Base-by-base conservation (phyloP, 2,113 vertebrate species). In the Megaptera novaeangliae region DNA sequence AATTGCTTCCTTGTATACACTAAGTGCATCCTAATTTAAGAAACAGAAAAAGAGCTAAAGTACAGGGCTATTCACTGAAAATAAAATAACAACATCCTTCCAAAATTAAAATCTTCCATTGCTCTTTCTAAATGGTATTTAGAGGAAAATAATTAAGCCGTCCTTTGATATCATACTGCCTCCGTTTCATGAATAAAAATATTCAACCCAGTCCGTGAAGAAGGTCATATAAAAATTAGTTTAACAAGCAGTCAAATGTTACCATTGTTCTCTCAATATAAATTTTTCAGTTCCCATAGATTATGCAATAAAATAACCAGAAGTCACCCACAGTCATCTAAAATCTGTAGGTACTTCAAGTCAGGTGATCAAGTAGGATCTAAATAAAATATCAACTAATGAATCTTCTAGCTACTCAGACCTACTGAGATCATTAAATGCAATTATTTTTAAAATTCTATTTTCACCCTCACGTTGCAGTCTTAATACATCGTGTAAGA, bases 1-100 rank as follows among this genome's bases (percentile, higher is more conserved):
- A 98, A 99, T 99, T 96, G 99, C 99, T 98, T 99, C 99, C 98
- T 99, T 99, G 98, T 99, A 99, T 93, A 99, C 99, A 1, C 93
- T 98, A 95, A 99, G 99, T 86, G 99, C 99, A 98, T 99, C 99
- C 99, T 99, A 98, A 95, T 97, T 92, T 93, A 57, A 95, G 41
- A 97, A 59, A 97, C 1, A 88, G 0, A 96, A 36, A 96, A 88
- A 69, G 89, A 77, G 25, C 95, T 57, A 96, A 98, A 96, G 63
- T 34, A 97, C n/a, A 97, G 75, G 57, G 68, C 71, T 74, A 95
- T 59, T 66, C 85, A 34, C 29, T n/a, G 59, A 17, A 85, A 97
- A 96, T 52, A 75, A 93, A 96, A 97, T 64, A 3, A 31, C 66
- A 98, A 63, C 17, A 66, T 91, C 11, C 6, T 64, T 94, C 36